Percentiles rank a stretch among this genome's conserved stretches.
phyloP scores from a whole-genome alignment of 2,797 vertebrate species.

The Enteromius afrohamiltoni region DNA sequence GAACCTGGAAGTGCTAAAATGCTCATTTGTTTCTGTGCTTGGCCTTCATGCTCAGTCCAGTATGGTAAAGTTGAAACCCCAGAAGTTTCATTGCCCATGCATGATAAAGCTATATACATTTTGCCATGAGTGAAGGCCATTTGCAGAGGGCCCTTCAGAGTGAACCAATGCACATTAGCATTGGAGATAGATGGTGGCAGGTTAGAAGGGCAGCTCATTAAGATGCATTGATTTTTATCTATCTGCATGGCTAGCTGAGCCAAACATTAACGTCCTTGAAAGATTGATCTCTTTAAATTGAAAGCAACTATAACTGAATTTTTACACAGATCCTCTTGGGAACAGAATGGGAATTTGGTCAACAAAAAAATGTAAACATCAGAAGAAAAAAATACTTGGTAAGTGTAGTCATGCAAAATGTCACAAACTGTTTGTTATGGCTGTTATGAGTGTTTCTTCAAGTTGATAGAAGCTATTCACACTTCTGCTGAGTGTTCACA shows the following conservation, averaged over 20 bases:
- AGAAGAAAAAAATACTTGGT: slow-evolving; percentile 21
- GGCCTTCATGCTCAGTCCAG: not conserved
- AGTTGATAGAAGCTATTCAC: slow-evolving; percentile 27
- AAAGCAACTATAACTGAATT: slow-evolving; percentile 41
- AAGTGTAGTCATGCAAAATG: slow-evolving; percentile 49
- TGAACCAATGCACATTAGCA: slow-evolving; percentile 50
- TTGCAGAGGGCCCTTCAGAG: slow-evolving; percentile 57
- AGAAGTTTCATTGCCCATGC: slow-evolving; percentile 14
- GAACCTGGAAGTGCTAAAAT: not conserved
- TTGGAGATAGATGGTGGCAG: slow-evolving; percentile 61
- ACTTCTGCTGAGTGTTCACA: slow-evolving; percentile 17
- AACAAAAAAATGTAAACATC: not conserved
- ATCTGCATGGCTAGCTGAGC: slow-evolving; percentile 47
- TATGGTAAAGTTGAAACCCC: slow-evolving; percentile 1
- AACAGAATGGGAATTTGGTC: slow-evolving; percentile 10
- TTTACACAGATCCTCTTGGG: slow-evolving; percentile 22
- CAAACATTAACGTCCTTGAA: slow-evolving; percentile 54
- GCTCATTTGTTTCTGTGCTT: not conserved
- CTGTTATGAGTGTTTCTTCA: slow-evolving; percentile 16
- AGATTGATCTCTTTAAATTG: slow-evolving; percentile 37
- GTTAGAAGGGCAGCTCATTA: slow-evolving; percentile 69
- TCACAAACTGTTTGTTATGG: slow-evolving; percentile 31
- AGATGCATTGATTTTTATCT: slow-evolving; percentile 63
- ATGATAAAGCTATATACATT: slow-evolving; percentile 24
- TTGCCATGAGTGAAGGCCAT: slow-evolving; percentile 38